phyloP scores from a whole-genome alignment of 2,113 vertebrate genomes.

The Megalops atlanticus region DNA sequence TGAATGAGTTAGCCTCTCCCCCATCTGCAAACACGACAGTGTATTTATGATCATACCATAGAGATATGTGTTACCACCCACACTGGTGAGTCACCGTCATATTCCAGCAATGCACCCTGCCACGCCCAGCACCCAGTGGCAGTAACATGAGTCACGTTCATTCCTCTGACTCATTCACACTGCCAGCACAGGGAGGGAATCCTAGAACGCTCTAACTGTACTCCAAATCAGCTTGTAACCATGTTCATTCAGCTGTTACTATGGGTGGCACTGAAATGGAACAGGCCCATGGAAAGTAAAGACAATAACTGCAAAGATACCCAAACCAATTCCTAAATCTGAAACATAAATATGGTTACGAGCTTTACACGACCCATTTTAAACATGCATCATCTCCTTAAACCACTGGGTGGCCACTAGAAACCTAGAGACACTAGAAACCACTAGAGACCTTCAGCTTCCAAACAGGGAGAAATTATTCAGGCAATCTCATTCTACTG shows the following conservation, averaged over 20 bases:
- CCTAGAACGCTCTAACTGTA: slow-evolving; percentile 7
- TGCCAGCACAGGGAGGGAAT: neutral
- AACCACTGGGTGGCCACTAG: neutral
- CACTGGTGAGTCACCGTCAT: neutral
- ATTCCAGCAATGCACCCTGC: slow-evolving; percentile 23
- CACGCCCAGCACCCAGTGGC: slow-evolving; percentile 15
- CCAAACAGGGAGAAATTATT: too few relatives aligned
- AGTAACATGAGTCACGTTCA: slow-evolving; percentile 26
- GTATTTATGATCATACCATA: too few relatives aligned
- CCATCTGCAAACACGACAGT: neutral
- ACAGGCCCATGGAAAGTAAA: neutral
- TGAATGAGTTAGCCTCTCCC: neutral
- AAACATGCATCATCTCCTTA: neutral
- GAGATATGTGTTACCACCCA: neutral
- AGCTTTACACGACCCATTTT: neutral
- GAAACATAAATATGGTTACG: neutral
- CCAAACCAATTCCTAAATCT: neutral
- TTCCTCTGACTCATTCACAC: slow-evolving; percentile 21
- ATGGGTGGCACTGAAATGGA: neutral
- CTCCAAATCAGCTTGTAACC: too few relatives aligned
- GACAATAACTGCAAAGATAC: neutral
- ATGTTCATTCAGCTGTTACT: neutral
- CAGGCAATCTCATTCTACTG: too few relatives aligned
- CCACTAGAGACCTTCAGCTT: too few relatives aligned
- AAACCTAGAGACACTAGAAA: too few relatives aligned